phyloP scores from a whole-genome alignment of 2,113 vertebrate species.

The Urocolius indicus region DNA sequence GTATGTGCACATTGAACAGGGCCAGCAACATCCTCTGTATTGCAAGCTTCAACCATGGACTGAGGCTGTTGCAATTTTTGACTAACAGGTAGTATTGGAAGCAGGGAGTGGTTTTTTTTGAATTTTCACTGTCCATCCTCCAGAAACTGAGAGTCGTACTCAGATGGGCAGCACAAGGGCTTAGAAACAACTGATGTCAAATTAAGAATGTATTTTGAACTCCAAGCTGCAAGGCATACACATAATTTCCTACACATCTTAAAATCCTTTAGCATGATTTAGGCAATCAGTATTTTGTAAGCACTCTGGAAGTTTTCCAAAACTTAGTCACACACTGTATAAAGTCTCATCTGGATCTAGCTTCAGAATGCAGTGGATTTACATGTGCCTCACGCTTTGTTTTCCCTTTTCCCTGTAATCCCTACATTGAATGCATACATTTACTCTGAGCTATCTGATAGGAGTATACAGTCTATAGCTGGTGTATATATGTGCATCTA shows the following conservation, averaged over 20 bases:
- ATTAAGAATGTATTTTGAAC: not conserved
- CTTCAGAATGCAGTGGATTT: not conserved
- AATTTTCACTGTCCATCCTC: not conserved
- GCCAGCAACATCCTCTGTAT: not conserved
- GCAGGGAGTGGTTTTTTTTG: not conserved
- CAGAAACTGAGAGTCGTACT: not conserved
- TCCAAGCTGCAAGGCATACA: not conserved
- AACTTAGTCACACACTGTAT: not conserved
- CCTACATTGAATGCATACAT: not conserved
- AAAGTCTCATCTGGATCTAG: not conserved
- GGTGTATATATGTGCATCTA: too few relatives aligned
- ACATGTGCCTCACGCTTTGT: fast-evolving
- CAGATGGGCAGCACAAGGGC: not conserved
- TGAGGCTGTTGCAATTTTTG: not conserved
- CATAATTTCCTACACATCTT: not conserved
- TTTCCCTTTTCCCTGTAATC: not conserved
- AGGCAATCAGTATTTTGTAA: not conserved
- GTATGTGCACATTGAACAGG: not conserved
- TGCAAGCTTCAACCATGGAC: not conserved
- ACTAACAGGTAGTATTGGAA: not conserved
- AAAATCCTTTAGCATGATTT: not conserved
- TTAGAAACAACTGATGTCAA: not conserved
- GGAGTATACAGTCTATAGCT: not conserved
- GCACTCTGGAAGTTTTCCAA: not conserved
- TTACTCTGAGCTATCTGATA: not conserved